phyloP scores from a whole-genome alignment of 1,140 invertebrate species.

The Globodera ellingtonae region DNA sequence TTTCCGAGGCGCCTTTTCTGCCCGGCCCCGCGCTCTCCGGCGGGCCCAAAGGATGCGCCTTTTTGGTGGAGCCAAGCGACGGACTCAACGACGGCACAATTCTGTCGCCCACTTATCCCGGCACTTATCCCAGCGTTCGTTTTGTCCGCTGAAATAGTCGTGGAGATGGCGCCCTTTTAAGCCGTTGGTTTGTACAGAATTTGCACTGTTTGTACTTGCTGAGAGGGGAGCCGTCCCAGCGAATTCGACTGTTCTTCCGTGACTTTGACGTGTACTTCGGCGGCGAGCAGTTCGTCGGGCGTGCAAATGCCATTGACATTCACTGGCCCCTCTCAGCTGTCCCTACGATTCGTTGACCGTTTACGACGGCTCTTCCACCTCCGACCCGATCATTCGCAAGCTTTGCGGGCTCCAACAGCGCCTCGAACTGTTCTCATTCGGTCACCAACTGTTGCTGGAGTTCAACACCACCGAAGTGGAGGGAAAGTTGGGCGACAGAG shows the following conservation, averaged over 20 bases:
- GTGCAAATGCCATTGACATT: not conserved
- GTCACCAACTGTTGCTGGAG: conserved; percentile 54
- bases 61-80: conserved; percentile 64
- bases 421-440: conserved; percentile 61
- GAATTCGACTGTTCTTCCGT: conserved; percentile 91
- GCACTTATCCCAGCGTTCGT: conserved; percentile 85
- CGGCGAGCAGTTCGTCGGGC: conserved; percentile 86
- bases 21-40: conserved; percentile 79
- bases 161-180: not conserved
- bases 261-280: conserved; percentile 99
- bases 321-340: conserved; percentile 75
- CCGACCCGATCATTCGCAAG: conserved; percentile 85
- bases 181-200: conserved; percentile 67
- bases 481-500: conserved; percentile 50
- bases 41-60: conserved; percentile 62
- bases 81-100: conserved; percentile 73
- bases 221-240: conserved; percentile 82
- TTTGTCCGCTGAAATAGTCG: not conserved
- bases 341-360: conserved; percentile 96
- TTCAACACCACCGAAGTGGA: conserved; percentile 64
- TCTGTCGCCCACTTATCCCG: conserved; percentile 95
- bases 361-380: conserved; percentile 85
- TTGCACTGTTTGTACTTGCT: conserved; percentile 73
- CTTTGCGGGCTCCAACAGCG: conserved; percentile 89
- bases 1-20: conserved; percentile 74